Percentiles rank a stretch among this genome's conserved stretches.
Conservation (phyloP, 2,113 vertebrate genomes). For the Helogale parvula region DNA sequence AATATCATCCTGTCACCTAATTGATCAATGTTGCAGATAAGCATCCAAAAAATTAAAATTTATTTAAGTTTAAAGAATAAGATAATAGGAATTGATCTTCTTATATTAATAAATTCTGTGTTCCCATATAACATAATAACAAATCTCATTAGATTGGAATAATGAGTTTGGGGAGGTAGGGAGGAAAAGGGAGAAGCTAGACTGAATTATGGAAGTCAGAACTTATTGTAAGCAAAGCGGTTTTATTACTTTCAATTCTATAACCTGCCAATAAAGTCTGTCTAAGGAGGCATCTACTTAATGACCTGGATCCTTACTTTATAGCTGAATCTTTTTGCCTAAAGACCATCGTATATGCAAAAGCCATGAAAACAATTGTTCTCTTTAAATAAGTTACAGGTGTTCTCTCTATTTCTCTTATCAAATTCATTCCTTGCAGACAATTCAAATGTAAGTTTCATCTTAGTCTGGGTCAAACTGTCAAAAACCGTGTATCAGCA, state of each 20-base stretch:
- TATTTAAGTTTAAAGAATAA: conserved; percentile 3
- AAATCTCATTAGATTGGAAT: not conserved
- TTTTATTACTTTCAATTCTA: conserved; percentile 57
- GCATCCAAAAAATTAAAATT: not conserved
- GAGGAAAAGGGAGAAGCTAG: not conserved
- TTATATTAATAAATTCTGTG: not conserved
- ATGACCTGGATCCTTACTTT: conserved; percentile 30
- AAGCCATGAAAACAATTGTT: not conserved
- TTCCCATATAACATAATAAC: not conserved
- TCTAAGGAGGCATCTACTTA: conserved; percentile 42
- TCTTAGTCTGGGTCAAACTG: not conserved
- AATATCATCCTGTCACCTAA: not conserved
- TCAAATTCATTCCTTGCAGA: not conserved
- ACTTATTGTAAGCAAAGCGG: conserved; percentile 28
- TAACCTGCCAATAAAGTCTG: conserved; percentile 16
- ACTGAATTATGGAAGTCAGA: not conserved
- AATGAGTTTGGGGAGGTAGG: not conserved
- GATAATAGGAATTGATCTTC: not conserved
- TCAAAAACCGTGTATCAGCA: not conserved
- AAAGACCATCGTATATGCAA: not conserved
- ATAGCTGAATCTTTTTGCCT: conserved; percentile 42
- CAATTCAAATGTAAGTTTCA: conserved; percentile 17
- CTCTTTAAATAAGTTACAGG: not conserved
- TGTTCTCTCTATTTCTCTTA: not conserved
- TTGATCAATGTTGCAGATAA: not conserved